Conservation (phyloP, 1,140 invertebrate genomes). For the Bombus waltoni region DNA sequence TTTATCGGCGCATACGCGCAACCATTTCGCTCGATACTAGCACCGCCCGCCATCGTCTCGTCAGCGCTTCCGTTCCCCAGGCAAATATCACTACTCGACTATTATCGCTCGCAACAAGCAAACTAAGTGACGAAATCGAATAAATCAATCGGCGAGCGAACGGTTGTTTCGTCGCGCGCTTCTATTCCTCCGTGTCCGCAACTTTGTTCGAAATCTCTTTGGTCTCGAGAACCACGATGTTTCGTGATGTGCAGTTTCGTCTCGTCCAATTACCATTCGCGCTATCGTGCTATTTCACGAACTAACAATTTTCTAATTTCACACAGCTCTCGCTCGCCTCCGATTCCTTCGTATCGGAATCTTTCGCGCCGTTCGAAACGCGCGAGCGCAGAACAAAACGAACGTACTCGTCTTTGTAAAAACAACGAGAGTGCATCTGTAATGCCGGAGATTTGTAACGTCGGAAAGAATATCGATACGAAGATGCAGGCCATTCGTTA, state of each 20-base stretch:
- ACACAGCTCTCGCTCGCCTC: too few species aligned
- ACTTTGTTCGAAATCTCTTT: background rate
- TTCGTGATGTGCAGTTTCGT: background rate
- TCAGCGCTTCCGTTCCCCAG: background rate
- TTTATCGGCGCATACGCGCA: background rate
- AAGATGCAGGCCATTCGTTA: too few species aligned
- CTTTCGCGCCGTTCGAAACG: accelerated
- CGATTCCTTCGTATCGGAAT: too few species aligned
- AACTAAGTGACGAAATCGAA: background rate
- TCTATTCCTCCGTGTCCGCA: too few species aligned
- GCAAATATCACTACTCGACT: background rate
- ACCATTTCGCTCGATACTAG: background rate
- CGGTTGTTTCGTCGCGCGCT: background rate
- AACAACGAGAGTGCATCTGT: too few species aligned
- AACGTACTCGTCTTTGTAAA: too few species aligned
- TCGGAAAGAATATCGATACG: too few species aligned
- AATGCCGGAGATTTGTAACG: too few species aligned
- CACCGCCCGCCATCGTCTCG: too few species aligned
- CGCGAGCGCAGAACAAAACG: background rate
- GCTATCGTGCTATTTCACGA: background rate
- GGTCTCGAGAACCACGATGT: too few species aligned
- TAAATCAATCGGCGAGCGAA: background rate
- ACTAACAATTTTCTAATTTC: background rate
- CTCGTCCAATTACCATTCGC: background rate
- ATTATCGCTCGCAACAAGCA: background rate